Evolutionary conservation across 2,113 vertebrate species (phyloP).

Genomic region (Artemisiospiza belli): DNA sequence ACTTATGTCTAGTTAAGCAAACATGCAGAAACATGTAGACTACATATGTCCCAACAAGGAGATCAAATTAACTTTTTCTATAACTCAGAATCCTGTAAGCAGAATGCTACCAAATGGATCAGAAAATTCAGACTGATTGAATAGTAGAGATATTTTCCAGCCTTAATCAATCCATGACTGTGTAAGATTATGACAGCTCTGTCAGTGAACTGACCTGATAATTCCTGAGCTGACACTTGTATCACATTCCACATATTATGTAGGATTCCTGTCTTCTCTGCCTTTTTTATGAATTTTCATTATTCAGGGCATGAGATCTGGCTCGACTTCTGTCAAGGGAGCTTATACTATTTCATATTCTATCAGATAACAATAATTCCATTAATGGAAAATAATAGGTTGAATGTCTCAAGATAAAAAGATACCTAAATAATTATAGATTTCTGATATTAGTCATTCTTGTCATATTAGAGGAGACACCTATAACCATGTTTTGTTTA

Average conservation of each 20-base stretch:
- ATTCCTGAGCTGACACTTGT: neutral
- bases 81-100: neutral
- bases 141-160: neutral
- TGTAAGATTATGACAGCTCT: neutral
- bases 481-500: conserved; percentile 54
- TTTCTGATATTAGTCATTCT: conserved; percentile 11
- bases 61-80: neutral
- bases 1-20: neutral
- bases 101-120: neutral
- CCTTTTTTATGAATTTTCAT: too few relatives aligned
- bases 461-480: conserved; percentile 1
- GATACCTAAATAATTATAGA: neutral
- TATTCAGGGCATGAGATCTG: neutral
- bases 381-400: neutral
- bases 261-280: fast-evolving
- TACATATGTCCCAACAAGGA: neutral
- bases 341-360: neutral
- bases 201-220: neutral
- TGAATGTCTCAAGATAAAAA: neutral
- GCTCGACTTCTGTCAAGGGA: neutral
- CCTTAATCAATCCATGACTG: neutral
- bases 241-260: neutral
- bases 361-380: neutral
- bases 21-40: neutral
- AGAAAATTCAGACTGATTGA: neutral